Evolutionary conservation across 1,140 invertebrate species (phyloP).

Genomic region (Archegozetes longisetosus): DNA sequence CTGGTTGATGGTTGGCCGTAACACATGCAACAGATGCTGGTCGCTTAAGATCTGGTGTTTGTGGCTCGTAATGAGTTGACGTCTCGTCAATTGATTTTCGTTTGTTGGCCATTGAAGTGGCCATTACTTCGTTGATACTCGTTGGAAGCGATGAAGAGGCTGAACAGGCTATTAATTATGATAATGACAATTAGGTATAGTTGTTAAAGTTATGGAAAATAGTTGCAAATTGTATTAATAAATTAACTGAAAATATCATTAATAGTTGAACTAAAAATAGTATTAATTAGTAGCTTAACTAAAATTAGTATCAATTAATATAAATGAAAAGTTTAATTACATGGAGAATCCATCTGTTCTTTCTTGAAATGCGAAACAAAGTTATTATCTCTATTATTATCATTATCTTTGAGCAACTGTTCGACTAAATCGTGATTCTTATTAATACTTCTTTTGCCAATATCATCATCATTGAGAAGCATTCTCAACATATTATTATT

Average conservation of each 20-base stretch:
- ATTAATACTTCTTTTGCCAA: neutral
- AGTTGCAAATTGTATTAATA: too few species aligned
- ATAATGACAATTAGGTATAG: too few species aligned
- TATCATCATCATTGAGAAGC: slow-evolving; percentile 17
- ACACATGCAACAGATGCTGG: neutral
- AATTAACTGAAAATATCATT: too few species aligned
- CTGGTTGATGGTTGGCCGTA: neutral
- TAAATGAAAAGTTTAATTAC: too few species aligned
- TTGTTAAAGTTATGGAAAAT: too few species aligned
- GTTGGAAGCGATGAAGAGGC: neutral
- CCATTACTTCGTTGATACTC: slow-evolving; percentile 6
- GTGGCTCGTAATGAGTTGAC: neutral
- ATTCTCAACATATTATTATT: slow-evolving; percentile 18
- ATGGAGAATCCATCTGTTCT: neutral
- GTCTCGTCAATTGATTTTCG: neutral
- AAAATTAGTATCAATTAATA: too few species aligned
- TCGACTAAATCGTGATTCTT: slow-evolving; percentile 3
- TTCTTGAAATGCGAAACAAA: neutral
- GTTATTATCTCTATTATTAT: neutral
- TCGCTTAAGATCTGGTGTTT: neutral
- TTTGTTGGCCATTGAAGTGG: neutral
- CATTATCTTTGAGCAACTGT: slow-evolving; percentile 1
- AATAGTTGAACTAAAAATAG: too few species aligned
- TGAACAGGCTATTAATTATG: too few species aligned
- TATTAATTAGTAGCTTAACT: too few species aligned